Conservation (phyloP, 2,888 invertebrate species). For the Priocnemis perturbator region DNA sequence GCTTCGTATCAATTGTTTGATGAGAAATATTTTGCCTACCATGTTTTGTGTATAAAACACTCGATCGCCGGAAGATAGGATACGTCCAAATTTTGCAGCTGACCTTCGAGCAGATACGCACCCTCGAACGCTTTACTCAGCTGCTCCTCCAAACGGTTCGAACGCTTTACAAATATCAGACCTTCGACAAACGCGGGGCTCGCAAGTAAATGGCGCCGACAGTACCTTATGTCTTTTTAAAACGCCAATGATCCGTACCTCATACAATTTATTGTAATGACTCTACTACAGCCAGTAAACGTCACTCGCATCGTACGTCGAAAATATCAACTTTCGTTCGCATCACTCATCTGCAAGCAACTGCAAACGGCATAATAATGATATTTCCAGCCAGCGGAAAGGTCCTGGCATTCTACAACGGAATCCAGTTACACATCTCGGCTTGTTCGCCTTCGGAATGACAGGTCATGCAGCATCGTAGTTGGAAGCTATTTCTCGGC, state of each 20-base stretch:
- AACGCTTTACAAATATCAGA: constrained; percentile 43
- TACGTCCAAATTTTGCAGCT: constrained; percentile 13
- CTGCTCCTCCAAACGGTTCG: constrained; percentile 27
- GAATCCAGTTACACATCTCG: background rate
- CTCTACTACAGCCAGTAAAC: too few species aligned
- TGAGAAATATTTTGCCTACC: too few species aligned
- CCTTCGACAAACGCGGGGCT: constrained; percentile 37
- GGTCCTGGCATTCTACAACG: too few species aligned
- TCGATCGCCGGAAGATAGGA: too few species aligned
- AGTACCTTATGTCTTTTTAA: too few species aligned
- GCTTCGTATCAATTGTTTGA: too few species aligned
- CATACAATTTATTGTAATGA: too few species aligned
- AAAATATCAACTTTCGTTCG: too few species aligned
- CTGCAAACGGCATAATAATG: background rate
- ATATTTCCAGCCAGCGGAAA: background rate
- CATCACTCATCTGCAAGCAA: background rate
- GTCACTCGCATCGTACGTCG: too few species aligned
- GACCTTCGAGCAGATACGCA: constrained; percentile 8
- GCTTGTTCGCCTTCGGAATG: background rate
- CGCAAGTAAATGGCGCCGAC: too few species aligned
- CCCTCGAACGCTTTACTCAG: constrained; percentile 21
- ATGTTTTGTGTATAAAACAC: too few species aligned
- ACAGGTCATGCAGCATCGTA: background rate
- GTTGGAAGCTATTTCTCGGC: constrained; percentile 22
- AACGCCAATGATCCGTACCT: too few species aligned